Conservation (phyloP, 2,888 invertebrate species). For the Stenoptilia bipunctidactyla region DNA sequence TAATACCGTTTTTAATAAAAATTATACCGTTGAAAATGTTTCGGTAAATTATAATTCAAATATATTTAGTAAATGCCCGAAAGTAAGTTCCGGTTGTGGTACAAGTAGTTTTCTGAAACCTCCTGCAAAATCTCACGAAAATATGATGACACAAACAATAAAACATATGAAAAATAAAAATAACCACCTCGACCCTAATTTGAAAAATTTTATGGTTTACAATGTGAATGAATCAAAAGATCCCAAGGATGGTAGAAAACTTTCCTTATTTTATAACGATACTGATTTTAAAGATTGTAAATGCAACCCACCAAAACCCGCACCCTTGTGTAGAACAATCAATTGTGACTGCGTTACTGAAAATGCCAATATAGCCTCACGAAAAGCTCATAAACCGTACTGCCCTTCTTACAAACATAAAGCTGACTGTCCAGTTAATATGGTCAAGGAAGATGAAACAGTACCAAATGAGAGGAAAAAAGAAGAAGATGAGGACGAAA, state of each 20-base stretch:
- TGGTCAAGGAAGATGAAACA: conserved; percentile 35
- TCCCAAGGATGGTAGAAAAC: neutral
- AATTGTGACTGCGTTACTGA: conserved; percentile 51
- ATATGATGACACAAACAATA: too few species aligned
- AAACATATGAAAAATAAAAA: conserved; percentile 5
- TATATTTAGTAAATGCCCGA: neutral
- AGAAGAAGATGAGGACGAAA: conserved; percentile 49
- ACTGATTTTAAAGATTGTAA: conserved; percentile 47
- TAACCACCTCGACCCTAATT: conserved; percentile 17
- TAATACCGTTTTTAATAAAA: conserved; percentile 27
- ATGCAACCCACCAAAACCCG: conserved; percentile 44
- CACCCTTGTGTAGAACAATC: conserved; percentile 50
- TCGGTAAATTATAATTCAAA: conserved; percentile 15
- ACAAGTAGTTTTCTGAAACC: too few species aligned
- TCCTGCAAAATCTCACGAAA: too few species aligned
- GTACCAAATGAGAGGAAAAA: conserved; percentile 25
- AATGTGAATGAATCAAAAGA: neutral
- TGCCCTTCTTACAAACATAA: conserved; percentile 56
- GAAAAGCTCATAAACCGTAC: conserved; percentile 47
- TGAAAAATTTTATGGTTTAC: conserved; percentile 20
- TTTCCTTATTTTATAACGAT: conserved; percentile 23
- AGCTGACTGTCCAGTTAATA: conserved; percentile 41
- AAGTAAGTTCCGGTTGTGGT: neutral
- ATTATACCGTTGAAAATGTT: conserved; percentile 29
- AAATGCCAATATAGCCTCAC: conserved; percentile 27